A percentile compares a stretch with the other conserved stretches of the same genome.
Conservation (phyloP, 2,888 invertebrate genomes). For the Euclidia mi region DNA sequence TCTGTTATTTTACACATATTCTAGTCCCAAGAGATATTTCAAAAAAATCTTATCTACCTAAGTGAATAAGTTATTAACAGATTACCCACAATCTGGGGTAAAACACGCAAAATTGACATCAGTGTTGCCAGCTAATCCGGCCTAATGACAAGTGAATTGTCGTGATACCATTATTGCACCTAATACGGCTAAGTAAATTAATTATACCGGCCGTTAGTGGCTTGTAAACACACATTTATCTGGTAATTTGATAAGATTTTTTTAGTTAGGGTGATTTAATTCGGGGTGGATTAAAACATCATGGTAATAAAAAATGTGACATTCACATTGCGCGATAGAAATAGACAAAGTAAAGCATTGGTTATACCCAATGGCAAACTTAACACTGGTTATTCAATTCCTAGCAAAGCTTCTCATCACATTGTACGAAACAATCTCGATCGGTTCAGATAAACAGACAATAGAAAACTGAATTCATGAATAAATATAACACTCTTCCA, state of each 20-base stretch:
- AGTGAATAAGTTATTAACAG: conserved; percentile 43
- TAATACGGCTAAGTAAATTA: conserved; percentile 53
- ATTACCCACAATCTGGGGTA: conserved; percentile 50
- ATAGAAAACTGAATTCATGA: too few relatives aligned
- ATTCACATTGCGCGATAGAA: too few relatives aligned
- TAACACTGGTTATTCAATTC: too few relatives aligned
- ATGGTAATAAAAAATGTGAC: conserved; percentile 1
- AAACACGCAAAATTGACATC: conserved; percentile 59
- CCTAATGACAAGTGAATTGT: conserved; percentile 60
- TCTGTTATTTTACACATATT: too few relatives aligned
- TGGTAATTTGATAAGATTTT: conserved; percentile 8
- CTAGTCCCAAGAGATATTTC: neutral
- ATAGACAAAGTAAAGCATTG: too few relatives aligned
- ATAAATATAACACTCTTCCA: too few relatives aligned
- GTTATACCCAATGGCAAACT: too few relatives aligned
- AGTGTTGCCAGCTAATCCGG: conserved; percentile 44
- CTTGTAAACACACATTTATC: conserved; percentile 15
- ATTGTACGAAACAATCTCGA: too few relatives aligned
- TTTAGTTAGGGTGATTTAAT: conserved; percentile 3
- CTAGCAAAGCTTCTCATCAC: too few relatives aligned
- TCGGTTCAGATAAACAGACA: too few relatives aligned
- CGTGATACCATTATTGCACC: conserved; percentile 56
- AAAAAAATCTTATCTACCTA: conserved; percentile 7
- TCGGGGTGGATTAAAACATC: too few relatives aligned
- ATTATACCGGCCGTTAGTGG: conserved; percentile 30